Conservation (phyloP, 1,140 invertebrate genomes). For the Lepeophtheirus salmonis region DNA sequence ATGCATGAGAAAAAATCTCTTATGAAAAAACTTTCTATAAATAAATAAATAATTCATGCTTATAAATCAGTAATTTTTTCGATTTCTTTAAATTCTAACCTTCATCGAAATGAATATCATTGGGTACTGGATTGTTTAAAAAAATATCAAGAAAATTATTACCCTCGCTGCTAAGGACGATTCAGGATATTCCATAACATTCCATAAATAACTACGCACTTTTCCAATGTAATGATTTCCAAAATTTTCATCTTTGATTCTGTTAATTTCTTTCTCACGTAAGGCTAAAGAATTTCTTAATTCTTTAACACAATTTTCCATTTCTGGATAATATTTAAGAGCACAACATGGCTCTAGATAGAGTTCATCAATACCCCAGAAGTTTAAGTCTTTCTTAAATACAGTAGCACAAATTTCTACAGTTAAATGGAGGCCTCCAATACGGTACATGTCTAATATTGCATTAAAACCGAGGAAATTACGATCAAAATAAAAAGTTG, state of each 20-base stretch:
- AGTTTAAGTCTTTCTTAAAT: slow-evolving; percentile 4
- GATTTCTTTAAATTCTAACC: no score
- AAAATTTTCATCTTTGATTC: slow-evolving; percentile 13
- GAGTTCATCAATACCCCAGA: slow-evolving; percentile 8
- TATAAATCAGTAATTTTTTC: no score
- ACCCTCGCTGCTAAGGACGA: slow-evolving; percentile 14
- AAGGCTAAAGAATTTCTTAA: background rate
- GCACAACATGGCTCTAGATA: slow-evolving; percentile 18
- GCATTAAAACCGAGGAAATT: slow-evolving; percentile 1
- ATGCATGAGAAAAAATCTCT: no score
- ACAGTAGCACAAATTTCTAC: slow-evolving; percentile 4
- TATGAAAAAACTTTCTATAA: no score
- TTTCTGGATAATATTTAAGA: slow-evolving; percentile 17
- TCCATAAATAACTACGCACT: slow-evolving; percentile 11
- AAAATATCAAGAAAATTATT: no score
- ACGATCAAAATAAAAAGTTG: slow-evolving; percentile 12
- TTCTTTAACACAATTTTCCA: slow-evolving; percentile 13
- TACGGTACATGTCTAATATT: slow-evolving; percentile 15
- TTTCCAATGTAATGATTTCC: slow-evolving; percentile 8
- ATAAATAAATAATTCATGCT: no score
- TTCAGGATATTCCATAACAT: slow-evolving; percentile 15
- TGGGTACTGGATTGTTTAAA: no score
- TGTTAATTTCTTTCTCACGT: background rate
- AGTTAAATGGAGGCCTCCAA: background rate
- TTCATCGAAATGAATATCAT: no score